These are phyloP conservation scores for Coptodon rendalli DNA, from an alignment of 2,113 vertebrate genomes.

Conservation along the genomic window DNA sequence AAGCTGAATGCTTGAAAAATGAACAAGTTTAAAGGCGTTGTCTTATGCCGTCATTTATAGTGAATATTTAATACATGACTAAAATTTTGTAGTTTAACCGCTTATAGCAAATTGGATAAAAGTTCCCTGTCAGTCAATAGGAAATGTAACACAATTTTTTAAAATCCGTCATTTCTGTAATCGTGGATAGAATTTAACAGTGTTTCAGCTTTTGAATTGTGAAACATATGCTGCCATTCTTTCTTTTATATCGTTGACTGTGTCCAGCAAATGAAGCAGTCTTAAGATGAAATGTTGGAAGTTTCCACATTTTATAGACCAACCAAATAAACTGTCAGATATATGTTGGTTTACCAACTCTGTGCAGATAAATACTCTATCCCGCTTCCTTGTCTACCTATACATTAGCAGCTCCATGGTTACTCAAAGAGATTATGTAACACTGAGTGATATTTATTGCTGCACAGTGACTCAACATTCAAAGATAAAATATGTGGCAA, in stretches of 20 bases:
- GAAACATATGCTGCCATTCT: neutral
- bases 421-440: constrained; percentile 56
- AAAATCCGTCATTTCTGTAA: neutral
- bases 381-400: constrained; percentile 2
- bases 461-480: constrained; percentile 60
- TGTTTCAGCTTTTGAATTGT: neutral
- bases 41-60: neutral
- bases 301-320: neutral
- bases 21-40: neutral
- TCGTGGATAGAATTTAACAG: neutral
- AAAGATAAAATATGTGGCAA: constrained; percentile 35
- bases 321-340: neutral
- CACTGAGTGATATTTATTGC: constrained; percentile 52
- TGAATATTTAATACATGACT: neutral
- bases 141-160: neutral
- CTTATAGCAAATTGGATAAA: neutral
- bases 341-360: neutral
- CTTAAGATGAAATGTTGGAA: neutral
- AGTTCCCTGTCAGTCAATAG: rapidly evolving
- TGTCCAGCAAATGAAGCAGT: neutral
- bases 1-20: neutral
- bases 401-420: constrained; percentile 53
- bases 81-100: neutral
- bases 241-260: neutral
- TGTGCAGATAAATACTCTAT: neutral